Evolutionary conservation across 2,797 vertebrate species (phyloP).

Genomic region (Acrossocheilus fasciatus): DNA sequence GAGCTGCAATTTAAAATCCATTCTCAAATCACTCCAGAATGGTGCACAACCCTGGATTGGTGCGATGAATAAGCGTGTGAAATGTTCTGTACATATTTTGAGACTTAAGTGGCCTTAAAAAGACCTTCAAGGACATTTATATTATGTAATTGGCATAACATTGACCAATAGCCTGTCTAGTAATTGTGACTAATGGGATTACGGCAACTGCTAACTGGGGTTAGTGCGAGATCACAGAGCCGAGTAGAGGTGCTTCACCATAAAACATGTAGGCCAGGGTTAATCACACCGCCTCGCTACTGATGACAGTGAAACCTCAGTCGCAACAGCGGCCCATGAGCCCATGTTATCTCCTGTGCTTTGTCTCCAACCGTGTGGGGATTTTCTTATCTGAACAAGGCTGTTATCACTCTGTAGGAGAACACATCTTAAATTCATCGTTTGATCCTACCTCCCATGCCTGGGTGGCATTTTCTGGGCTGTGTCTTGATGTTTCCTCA

Average conservation of each 20-base stretch:
- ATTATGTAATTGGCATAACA: constrained; percentile 38
- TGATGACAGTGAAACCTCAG: constrained; percentile 26
- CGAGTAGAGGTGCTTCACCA: constrained; percentile 26
- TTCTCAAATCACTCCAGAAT: not conserved
- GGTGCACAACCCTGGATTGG: not conserved
- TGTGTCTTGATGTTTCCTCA: constrained; percentile 82
- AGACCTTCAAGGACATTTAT: constrained; percentile 25
- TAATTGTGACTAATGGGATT: constrained; percentile 58
- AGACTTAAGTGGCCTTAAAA: constrained; percentile 20
- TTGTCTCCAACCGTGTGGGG: constrained; percentile 3
- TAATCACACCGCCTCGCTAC: constrained; percentile 27
- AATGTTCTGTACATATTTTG: constrained; percentile 9
- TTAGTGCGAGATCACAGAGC: constrained; percentile 34
- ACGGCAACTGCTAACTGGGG: constrained; percentile 29
- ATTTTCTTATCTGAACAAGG: constrained; percentile 25
- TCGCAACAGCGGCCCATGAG: not conserved
- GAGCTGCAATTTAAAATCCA: not conserved
- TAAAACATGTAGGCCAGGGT: constrained; percentile 29
- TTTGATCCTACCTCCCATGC: constrained; percentile 89
- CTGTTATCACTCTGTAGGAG: constrained; percentile 4
- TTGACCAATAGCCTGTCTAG: constrained; percentile 35
- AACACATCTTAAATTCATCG: not conserved
- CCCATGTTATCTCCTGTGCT: not conserved
- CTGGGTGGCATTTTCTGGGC: constrained; percentile 82
- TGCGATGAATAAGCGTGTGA: not conserved